Conservation (phyloP, 2,113 vertebrate species). For the Pionites leucogaster region DNA sequence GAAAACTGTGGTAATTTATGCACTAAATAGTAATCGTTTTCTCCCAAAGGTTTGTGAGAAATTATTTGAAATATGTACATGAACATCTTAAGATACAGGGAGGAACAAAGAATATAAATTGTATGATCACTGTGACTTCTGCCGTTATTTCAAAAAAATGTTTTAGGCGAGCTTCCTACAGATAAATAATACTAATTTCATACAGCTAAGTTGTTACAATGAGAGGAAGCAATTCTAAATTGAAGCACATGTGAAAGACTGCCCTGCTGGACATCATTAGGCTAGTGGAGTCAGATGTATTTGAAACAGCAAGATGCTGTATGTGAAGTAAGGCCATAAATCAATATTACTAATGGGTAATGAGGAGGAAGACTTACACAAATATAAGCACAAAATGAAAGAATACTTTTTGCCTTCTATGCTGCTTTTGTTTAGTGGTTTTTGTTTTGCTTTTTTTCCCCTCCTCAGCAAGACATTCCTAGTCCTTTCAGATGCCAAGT, state of each 20-base stretch:
- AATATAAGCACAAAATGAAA: neutral
- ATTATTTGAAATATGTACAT: neutral
- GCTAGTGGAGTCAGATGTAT: neutral
- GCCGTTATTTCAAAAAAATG: neutral
- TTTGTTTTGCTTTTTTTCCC: neutral
- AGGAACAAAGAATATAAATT: neutral
- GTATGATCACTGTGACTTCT: neutral
- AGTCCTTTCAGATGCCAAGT: neutral
- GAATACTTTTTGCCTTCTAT: neutral
- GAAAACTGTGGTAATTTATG: neutral
- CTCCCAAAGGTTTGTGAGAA: neutral
- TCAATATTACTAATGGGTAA: neutral
- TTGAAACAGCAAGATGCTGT: neutral
- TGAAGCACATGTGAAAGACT: fast-evolving
- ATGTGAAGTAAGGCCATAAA: neutral
- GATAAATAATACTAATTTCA: neutral
- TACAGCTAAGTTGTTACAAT: neutral
- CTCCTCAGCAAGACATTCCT: neutral
- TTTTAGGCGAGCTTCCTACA: neutral
- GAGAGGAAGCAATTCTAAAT: neutral
- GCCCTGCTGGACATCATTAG: neutral
- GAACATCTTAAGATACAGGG: neutral
- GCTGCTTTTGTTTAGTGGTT: neutral
- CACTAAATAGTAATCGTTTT: neutral
- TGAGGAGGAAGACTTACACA: neutral